phyloP scores from a whole-genome alignment of 2,797 vertebrate species.

The Myotis findleyi region DNA sequence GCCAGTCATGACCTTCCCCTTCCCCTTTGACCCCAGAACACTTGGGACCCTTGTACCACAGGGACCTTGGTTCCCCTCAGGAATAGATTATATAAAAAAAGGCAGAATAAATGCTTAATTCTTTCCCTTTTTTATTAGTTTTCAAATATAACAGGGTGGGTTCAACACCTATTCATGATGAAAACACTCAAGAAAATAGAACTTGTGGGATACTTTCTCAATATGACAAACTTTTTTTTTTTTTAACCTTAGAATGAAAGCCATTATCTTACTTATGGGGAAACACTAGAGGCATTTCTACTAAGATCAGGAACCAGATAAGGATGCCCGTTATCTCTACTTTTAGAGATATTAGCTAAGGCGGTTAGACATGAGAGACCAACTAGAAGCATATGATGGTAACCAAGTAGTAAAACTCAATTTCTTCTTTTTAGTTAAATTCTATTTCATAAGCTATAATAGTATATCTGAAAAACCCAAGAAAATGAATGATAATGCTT shows the following conservation, averaged over 20 bases:
- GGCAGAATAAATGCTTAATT: background rate
- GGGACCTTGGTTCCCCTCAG: background rate
- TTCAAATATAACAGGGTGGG: background rate
- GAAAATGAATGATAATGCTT: background rate
- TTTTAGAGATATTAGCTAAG: constrained; percentile 26
- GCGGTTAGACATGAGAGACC: background rate
- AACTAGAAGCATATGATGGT: background rate
- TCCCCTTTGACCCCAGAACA: background rate
- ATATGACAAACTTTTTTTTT: background rate
- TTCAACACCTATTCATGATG: background rate
- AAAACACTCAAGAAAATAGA: constrained; percentile 8
- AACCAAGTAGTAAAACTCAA: constrained; percentile 4
- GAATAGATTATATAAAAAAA: background rate
- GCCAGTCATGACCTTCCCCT: background rate
- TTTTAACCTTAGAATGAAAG: background rate
- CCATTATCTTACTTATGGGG: background rate
- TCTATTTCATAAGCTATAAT: background rate
- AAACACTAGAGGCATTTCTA: background rate
- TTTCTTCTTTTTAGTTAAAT: background rate
- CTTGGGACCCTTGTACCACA: background rate
- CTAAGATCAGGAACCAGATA: background rate
- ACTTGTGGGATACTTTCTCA: constrained; percentile 14
- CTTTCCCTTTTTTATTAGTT: background rate
- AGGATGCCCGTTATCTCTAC: background rate
- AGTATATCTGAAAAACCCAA: background rate